These are phyloP conservation scores for Megalonaias nervosa DNA, from an alignment of 1,140 invertebrate genomes.

Conservation along the genomic window DNA sequence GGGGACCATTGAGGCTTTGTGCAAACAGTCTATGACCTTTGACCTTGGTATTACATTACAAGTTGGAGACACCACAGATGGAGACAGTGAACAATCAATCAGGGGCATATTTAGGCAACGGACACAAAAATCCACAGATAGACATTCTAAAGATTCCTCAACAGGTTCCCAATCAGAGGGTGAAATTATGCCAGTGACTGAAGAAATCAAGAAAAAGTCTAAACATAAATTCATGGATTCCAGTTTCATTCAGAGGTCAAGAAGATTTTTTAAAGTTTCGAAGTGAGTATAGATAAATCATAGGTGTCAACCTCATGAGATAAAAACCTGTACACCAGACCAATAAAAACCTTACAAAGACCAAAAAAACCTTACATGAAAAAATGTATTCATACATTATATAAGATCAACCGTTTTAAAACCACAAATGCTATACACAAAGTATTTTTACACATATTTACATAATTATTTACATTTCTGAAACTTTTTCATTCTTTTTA, in stretches of 20 bases:
- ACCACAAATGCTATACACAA: no score
- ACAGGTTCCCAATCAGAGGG: constrained; percentile 54
- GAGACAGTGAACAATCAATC: constrained; percentile 17
- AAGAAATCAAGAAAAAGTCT: constrained; percentile 58
- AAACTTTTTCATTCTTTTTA: no score
- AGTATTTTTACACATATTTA: no score
- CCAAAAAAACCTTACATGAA: no score
- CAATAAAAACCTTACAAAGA: no score
- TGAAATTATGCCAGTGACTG: constrained; percentile 32
- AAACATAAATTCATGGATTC: constrained; percentile 59
- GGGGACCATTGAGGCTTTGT: constrained; percentile 64
- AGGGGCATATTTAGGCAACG: constrained; percentile 28
- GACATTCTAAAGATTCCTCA: constrained; percentile 29
- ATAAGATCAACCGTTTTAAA: no score
- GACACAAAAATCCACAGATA: constrained; percentile 31
- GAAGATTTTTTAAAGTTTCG: constrained; percentile 68
- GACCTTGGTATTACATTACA: constrained; percentile 60
- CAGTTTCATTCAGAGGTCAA: constrained; percentile 63
- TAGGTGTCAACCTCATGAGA: no score
- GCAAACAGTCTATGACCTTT: constrained; percentile 66
- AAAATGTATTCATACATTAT: no score
- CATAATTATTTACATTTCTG: no score
- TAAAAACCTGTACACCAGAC: no score
- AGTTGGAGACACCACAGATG: constrained; percentile 11
- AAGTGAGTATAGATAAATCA: constrained; percentile 65